Evolutionary conservation across 2,888 invertebrate genomes (phyloP), one percentile per base, ranked within the genome.

Genomic region (Mythimna lalbum): DNA sequence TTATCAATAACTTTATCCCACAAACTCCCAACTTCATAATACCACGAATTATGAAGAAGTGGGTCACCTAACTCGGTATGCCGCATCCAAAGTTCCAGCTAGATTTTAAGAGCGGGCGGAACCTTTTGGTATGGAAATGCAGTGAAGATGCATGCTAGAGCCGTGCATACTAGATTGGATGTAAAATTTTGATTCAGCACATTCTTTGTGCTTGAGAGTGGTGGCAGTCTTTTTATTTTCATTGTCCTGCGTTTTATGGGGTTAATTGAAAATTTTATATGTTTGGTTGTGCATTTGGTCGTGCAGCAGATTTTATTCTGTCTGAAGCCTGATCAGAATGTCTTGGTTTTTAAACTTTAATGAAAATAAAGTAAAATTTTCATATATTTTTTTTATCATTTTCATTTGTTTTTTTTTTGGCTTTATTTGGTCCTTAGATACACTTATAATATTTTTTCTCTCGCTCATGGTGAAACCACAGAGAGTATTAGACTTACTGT

Each of bases 111-210:
- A 82, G 81, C 71, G 57, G 64, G 76, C 82, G 69, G 67, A 78
- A 76, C 73, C 91, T 86, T 91, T 91, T 91, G 91, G 81, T 87
- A 92, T 92, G 92, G 87, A 88, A 92, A 92, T 92, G 85, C 86
- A 77, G 78, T 60, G 85, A 87, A 89, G 89, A 90, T 88, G 88
- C 87, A 87, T 74, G 77, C 82, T 78, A 81, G 81, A 82, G 78
- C 84, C 82, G 80, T 88, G 89, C 90, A 89, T 87, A 85, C 80
- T 72, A 89, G 87, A 90, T 91, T 88, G 88, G 80, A 91, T 91
- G 90, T 91, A 88, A 91, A 92, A 90, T 90, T 90, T 89, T 89
- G 86, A 89, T 90, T 89, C 86, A 83, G 78, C 69, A 69, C 80
- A 77, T 80, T 84, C 85, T 88, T 89, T 88, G 86, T 87, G 83